phyloP scores from a whole-genome alignment of 2,888 invertebrate species.

The Pseudeuparius sepicola region DNA sequence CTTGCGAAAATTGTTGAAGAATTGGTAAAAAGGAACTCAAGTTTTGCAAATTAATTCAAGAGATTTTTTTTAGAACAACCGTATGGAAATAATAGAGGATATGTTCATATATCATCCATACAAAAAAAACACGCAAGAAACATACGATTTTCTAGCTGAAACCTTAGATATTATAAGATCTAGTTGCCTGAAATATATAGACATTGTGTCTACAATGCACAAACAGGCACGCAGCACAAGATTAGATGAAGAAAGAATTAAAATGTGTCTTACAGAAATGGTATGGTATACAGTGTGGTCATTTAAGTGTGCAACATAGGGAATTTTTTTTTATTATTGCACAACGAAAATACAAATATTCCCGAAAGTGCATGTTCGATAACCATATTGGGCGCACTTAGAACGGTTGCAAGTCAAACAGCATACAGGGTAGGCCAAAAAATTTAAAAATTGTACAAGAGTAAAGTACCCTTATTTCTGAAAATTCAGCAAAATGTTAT shows the following conservation, averaged over 20 bases:
- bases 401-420: too few relatives aligned
- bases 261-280: constrained; percentile 30
- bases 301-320: too few relatives aligned
- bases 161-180: constrained; percentile 31
- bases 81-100: constrained; percentile 35
- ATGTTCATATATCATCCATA: constrained; percentile 31
- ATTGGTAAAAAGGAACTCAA: constrained; percentile 50
- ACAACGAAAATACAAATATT: too few relatives aligned
- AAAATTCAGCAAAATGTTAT: too few relatives aligned
- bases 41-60: constrained; percentile 6
- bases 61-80: constrained; percentile 30
- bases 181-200: constrained; percentile 36
- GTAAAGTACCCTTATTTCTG: too few relatives aligned
- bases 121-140: constrained; percentile 3
- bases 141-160: constrained; percentile 30
- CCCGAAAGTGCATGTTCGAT: too few relatives aligned
- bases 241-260: constrained; percentile 30
- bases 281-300: constrained; percentile 5
- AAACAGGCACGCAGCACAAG: constrained; percentile 25
- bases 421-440: too few relatives aligned
- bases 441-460: too few relatives aligned
- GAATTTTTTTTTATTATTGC: too few relatives aligned
- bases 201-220: constrained; percentile 30
- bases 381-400: too few relatives aligned
- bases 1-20: constrained; percentile 48